phyloP scores from a whole-genome alignment of 2,797 vertebrate species.

The Channa striata region DNA sequence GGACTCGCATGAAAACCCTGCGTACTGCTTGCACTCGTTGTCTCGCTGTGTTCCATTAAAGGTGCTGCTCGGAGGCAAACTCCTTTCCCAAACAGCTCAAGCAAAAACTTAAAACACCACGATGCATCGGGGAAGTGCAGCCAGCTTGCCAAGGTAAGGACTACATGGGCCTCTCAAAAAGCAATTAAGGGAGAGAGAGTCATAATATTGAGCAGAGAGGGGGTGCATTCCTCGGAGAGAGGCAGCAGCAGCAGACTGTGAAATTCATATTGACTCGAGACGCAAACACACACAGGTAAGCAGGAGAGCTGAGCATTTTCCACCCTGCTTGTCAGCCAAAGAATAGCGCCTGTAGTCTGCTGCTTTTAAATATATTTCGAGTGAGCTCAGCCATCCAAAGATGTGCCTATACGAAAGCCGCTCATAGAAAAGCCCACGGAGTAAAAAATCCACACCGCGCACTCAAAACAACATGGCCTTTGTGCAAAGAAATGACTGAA shows the following conservation, averaged over 20 bases:
- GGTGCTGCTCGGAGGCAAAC: conserved; percentile 55
- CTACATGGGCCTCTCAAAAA: conserved; percentile 81
- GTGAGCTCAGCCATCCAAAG: conserved; percentile 57
- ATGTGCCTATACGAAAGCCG: conserved; percentile 45
- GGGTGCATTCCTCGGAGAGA: conserved; percentile 76
- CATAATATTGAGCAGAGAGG: conserved; percentile 79
- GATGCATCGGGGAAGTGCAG: conserved; percentile 71
- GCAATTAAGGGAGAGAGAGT: conserved; percentile 83
- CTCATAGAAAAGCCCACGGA: conserved; percentile 29
- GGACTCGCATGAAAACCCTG: conserved; percentile 19
- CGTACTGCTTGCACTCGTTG: conserved; percentile 30
- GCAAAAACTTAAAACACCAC: conserved; percentile 63
- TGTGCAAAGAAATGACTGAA: conserved; percentile 27
- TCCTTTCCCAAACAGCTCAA: conserved; percentile 45
- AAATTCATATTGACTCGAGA: conserved; percentile 82
- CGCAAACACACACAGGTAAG: conserved; percentile 82
- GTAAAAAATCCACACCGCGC: conserved; percentile 18
- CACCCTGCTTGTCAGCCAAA: conserved; percentile 55
- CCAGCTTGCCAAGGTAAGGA: conserved; percentile 74
- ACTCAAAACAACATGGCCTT: conserved; percentile 45
- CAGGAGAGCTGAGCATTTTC: conserved; percentile 67
- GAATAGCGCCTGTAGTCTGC: conserved; percentile 42
- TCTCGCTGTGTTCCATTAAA: conserved; percentile 38
- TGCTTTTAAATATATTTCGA: conserved; percentile 45
- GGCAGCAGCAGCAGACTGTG: conserved; percentile 82